Conservation (phyloP, 2,797 vertebrate genomes). For the Tachyglossus aculeatus region DNA sequence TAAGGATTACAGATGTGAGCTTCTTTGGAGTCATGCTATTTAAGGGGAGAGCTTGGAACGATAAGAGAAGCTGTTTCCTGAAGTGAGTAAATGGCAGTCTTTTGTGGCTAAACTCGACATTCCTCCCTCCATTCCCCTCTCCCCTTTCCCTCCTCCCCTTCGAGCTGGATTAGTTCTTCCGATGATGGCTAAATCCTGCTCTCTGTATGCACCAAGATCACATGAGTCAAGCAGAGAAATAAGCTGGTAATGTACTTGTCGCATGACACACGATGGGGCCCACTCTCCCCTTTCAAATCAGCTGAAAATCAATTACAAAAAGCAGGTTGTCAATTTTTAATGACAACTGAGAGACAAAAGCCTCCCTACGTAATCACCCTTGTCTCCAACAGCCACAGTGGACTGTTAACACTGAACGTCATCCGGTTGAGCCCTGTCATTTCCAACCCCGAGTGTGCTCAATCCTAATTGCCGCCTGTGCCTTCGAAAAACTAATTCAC, state of each 20-base stretch:
- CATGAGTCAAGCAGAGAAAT: constrained; percentile 46
- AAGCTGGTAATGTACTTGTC: constrained; percentile 14
- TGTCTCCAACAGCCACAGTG: background rate
- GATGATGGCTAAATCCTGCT: constrained; percentile 25
- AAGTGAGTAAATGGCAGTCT: constrained; percentile 20
- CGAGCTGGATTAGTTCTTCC: constrained; percentile 52
- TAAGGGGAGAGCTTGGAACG: background rate
- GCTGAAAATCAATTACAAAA: background rate
- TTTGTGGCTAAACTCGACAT: constrained; percentile 42
- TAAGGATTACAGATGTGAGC: no score
- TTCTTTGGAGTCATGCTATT: no score
- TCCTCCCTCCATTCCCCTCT: constrained; percentile 21
- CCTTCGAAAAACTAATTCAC: constrained; percentile 17
- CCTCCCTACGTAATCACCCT: background rate
- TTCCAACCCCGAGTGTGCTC: background rate
- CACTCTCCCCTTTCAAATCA: constrained; percentile 52
- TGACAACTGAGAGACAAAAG: constrained; percentile 13
- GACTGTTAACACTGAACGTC: background rate
- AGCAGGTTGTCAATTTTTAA: background rate
- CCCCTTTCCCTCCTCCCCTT: constrained; percentile 14
- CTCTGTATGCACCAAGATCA: constrained; percentile 46
- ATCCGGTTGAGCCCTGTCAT: background rate
- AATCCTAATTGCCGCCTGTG: constrained; percentile 8
- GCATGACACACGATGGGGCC: constrained; percentile 53
- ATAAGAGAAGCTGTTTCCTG: background rate